A percentile compares a stretch with the other conserved stretches of the same genome.
Conservation (phyloP, 2,888 invertebrate genomes). For the Caenorhabditis sp. region DNA sequence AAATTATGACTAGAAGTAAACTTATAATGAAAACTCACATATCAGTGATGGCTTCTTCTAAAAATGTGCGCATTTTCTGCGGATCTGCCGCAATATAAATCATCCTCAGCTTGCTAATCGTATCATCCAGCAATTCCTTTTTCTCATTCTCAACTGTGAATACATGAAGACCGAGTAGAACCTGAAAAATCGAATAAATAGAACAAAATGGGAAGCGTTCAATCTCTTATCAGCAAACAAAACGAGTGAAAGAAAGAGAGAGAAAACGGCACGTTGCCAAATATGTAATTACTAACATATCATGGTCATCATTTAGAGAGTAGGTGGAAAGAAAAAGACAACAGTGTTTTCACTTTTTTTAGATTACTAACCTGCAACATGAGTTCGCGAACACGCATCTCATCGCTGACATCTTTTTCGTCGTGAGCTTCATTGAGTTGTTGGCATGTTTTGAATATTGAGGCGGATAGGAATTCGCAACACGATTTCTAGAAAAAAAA, state of each 20-base stretch:
- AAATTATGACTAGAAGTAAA: no score
- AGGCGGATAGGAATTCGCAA: slow-evolving; percentile 19
- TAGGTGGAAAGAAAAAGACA: no score
- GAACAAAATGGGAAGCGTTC: not conserved
- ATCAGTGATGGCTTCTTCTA: slow-evolving; percentile 43
- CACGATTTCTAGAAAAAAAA: slow-evolving; percentile 22
- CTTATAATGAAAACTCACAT: slow-evolving; percentile 27
- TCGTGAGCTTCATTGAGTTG: slow-evolving; percentile 30
- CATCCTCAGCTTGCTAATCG: slow-evolving; percentile 37
- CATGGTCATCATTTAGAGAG: no score
- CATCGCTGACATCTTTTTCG: slow-evolving; percentile 10
- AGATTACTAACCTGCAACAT: slow-evolving; percentile 38
- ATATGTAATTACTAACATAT: no score
- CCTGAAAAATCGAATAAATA: slow-evolving; percentile 18
- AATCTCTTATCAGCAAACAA: not conserved
- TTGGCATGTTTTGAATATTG: slow-evolving; percentile 24
- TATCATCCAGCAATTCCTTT: slow-evolving; percentile 18
- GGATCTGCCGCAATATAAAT: slow-evolving; percentile 35
- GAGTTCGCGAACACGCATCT: slow-evolving; percentile 20
- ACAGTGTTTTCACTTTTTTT: no score
- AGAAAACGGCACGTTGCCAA: not conserved
- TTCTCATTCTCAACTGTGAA: slow-evolving; percentile 16
- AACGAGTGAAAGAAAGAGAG: not conserved
- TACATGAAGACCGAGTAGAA: slow-evolving; percentile 31
- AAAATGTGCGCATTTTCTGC: slow-evolving; percentile 22